Conservation (phyloP, 2,113 vertebrate genomes). For the Hippopotamus amphibius region DNA sequence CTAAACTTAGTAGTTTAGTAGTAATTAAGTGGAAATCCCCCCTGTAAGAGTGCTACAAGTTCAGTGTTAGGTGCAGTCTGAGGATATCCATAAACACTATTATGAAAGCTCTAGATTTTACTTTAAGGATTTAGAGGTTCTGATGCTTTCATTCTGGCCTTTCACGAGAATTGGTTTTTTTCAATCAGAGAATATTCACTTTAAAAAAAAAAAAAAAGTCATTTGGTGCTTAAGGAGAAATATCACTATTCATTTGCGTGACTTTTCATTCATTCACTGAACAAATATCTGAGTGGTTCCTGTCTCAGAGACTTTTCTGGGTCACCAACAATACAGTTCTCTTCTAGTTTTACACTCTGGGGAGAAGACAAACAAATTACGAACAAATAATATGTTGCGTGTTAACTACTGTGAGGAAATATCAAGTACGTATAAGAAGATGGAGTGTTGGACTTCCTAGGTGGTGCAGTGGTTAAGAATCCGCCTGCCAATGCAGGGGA, state of each 20-base stretch:
- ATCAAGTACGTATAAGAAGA: background rate
- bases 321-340: background rate
- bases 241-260: background rate
- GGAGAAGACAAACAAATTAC: background rate
- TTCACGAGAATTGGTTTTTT: background rate
- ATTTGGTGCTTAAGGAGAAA: background rate
- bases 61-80: background rate
- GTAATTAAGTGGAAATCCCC: background rate
- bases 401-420: background rate
- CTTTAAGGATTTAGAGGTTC: background rate
- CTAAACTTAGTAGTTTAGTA: background rate
- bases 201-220: background rate
- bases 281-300: background rate
- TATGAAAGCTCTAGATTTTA: background rate
- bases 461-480: no score
- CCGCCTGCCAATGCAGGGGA: no score
- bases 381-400: background rate
- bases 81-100: background rate
- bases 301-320: background rate
- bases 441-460: no score
- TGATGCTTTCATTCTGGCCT: background rate
- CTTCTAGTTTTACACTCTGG: background rate
- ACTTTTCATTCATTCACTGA: background rate
- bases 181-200: background rate
- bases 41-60: background rate